A percentile compares a stretch with the other conserved stretches of the same genome.
Conservation (phyloP, 2,888 invertebrate genomes). For the Nephrocerus scutellatus region DNA sequence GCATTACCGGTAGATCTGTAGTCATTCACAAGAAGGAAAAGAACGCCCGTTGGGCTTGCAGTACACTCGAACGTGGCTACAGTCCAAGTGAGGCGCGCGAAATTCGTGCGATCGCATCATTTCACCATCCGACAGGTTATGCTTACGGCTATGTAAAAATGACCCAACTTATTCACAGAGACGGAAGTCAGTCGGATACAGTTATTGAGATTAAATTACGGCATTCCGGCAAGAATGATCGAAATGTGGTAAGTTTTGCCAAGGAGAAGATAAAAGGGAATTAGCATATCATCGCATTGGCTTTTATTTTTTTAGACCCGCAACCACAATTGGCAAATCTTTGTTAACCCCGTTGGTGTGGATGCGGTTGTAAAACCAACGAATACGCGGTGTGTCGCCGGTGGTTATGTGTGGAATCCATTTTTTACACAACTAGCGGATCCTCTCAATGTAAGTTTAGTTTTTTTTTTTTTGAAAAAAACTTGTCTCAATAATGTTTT, state of each 20-base stretch:
- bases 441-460: constrained; percentile 67
- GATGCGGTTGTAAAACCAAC: constrained; percentile 79
- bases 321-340: constrained; percentile 85
- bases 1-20: constrained; percentile 78
- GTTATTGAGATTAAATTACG: constrained; percentile 80
- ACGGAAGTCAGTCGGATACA: constrained; percentile 82
- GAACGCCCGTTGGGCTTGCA: constrained; percentile 72
- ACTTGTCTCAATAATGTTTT: neutral
- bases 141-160: constrained; percentile 80
- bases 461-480: neutral
- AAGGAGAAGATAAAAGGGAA: neutral
- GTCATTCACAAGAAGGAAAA: constrained; percentile 67
- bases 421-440: constrained; percentile 84
- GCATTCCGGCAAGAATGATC: constrained; percentile 79
- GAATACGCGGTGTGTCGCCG: constrained; percentile 78
- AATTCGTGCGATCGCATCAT: constrained; percentile 79
- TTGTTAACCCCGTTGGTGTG: constrained; percentile 84
- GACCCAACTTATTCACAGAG: constrained; percentile 81
- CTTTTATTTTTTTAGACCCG: constrained; percentile 53
- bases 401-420: constrained; percentile 88
- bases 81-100: constrained; percentile 81
- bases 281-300: neutral
- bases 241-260: constrained; percentile 59
- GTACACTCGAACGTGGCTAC: constrained; percentile 78
- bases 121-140: constrained; percentile 77